Base-by-base conservation (phyloP, 2,888 invertebrate species). In the Tiliacea aurago region DNA sequence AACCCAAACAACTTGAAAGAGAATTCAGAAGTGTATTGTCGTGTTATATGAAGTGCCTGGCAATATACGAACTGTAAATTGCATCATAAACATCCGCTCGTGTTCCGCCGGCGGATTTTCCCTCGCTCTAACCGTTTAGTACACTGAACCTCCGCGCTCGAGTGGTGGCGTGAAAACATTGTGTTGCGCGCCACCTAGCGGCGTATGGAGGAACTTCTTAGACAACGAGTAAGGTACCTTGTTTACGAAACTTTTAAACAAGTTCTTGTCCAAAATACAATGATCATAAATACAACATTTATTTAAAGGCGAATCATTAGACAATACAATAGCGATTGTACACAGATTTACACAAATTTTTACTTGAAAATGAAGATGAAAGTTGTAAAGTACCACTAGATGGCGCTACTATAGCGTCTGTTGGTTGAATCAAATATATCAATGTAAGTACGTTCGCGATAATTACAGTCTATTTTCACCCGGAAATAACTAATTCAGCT, bases 1-100 rank as follows among this genome's bases (percentile, higher is more conserved):
- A 87, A 86, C 86, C 83, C 81, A 87, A 88, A 90, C 87, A 86
- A 88, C 86, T 84, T 87, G 85, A 88, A 90, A 91, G 87, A 86
- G 88, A 93, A 92, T 92, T 91, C 89, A 89, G 88, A 88, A 91
- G 91, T 92, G 90, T 93, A 93, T 93, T 92, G 91, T 92, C 91
- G 90, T 92, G 92, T 93, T 93, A 92, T 92, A 93, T 94, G 93
- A 94, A 94, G 93, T 94, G 92, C 88, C 90, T 92, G 87, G 93
- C 91, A 94, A 94, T 95, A 94, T 94, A 94, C 92, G 91, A 91
- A 93, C 93, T 93, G 93, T 93, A 93, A 95, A 95, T 94, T 94
- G 94, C 94, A 91, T 93, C 94, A 92, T 95, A 95, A 95, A 95
- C 93, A 94, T 95, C 91, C 88, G 85, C 90, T 89, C 87, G 87